Evolutionary conservation across 2,797 vertebrate species (phyloP), one percentile per base, ranked within the genome.

Genomic region (Phaenicophaeus curvirostris): DNA sequence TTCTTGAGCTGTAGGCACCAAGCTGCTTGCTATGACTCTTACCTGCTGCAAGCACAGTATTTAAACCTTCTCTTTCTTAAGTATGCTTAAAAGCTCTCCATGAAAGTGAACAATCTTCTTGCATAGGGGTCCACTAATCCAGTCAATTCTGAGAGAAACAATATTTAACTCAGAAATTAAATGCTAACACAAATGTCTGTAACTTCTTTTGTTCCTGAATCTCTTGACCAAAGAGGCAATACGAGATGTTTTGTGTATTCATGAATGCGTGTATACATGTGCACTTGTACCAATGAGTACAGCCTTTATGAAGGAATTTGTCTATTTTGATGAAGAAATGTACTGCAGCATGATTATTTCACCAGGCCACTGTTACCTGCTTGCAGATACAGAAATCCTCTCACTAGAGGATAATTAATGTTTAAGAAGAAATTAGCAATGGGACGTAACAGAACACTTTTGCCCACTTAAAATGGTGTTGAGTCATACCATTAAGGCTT

Each of bases 401-500:
- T 92, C 53, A 23, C 37, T 85, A 31, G 48, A 90, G 59, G 39
- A 30, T 72, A 85, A 87, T 85, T 75, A 89, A 82, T 89, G 79
- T 79, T 93, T 93, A 85, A 79, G 72, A 92, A 93, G 59, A 89
- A 95, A 93, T 92, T 90, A 90, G 84, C 74, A 77, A 65, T 74
- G 66, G 80, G 85, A 82, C 0, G 9, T 80, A 94, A 83, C 46
- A 76, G 80, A 93, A 84, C 82, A 75, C 87, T 87, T 93, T 73
- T 95, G 83, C 68, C 81, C 84, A 87, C 89, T 92, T 94, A 93
- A 85, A 87, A 94, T 87, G 77, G 55, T 88, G 77, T 85, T 90
- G 94, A 93, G 82, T 96, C 93, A 89, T 94, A 82, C 83, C 77
- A 88, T 89, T 94, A 90, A 87, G 76, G 89, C 89, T 93, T 93